These are phyloP conservation scores for Thymallus thymallus DNA, from an alignment of 2,113 vertebrate genomes.

Conservation along the genomic window DNA sequence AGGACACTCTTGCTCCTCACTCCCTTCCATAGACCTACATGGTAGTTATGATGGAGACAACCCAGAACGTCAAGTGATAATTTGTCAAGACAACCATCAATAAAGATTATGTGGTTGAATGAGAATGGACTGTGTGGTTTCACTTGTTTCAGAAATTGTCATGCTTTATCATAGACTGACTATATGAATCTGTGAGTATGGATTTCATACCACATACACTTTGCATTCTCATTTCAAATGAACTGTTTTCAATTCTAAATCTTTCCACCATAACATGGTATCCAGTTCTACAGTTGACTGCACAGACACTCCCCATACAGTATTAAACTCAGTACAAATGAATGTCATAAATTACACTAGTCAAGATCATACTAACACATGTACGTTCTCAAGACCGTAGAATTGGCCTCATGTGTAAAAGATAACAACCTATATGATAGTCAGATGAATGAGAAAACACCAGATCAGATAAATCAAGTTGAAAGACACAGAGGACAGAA, in stretches of 20 bases:
- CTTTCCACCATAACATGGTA: background rate
- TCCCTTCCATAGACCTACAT: too few species aligned
- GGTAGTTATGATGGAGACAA: too few species aligned
- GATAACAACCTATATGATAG: background rate
- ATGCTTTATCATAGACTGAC: background rate
- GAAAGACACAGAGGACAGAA: background rate
- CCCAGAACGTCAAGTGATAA: too few species aligned
- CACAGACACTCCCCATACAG: too few species aligned
- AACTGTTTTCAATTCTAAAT: background rate
- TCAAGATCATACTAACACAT: background rate
- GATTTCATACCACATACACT: background rate
- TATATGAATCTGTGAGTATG: background rate
- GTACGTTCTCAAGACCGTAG: background rate
- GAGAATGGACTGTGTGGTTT: background rate
- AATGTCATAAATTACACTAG: background rate
- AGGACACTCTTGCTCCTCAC: too few species aligned
- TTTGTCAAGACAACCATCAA: slow-evolving; percentile 14
- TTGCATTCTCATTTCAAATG: too few species aligned
- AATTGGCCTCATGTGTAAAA: background rate
- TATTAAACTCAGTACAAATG: background rate
- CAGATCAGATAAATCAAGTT: background rate
- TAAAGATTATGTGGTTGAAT: slow-evolving; percentile 50
- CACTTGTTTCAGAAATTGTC: background rate
- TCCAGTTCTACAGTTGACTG: too few species aligned
- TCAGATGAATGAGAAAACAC: background rate